Base-by-base conservation (phyloP, 1,140 invertebrate species). In the Gryllus bimaculatus region DNA sequence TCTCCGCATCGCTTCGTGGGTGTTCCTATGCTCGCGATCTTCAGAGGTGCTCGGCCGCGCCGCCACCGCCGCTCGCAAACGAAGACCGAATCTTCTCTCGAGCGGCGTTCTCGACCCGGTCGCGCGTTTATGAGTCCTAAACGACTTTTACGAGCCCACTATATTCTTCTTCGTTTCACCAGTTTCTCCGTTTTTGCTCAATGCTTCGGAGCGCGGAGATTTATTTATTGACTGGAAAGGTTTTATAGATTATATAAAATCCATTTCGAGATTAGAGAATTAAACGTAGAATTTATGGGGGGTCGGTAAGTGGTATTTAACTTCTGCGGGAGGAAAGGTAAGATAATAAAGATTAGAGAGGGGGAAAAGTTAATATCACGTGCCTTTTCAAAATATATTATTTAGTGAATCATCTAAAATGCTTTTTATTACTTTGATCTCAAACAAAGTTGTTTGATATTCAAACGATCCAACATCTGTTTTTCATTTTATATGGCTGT, bases 221-320 rank as follows among this genome's bases (percentile, higher is more conserved):
- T 66, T 66, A 66, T 66, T 66, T 66, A 66, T 66, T 66, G 54
- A 18, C 18, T 66, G 54, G 10, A 18, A 18, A 10, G 10, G 54
- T 66, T 66, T 66, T 66, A 66, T 66, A 66, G 54, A 66, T 66
- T 66, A 66, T 66, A 66, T 66, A 66, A 66, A 66, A 66, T 66
- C 10, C 54, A 66, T 66, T 66, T 66, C 54, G 54, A 66, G 18
- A 66, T 66, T 66, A 66, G 2, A 39, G 54, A 66, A 66, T 66
- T 66, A 66, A 66, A 66, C 10, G 26, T 39, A 39, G 5, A 39
- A 39, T 39, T 39, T 39, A 39, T 39, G 26, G 26, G 5, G 26
- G 26, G 26, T 39, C 26, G 26, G 26, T 39, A 39, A 39, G 26
- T 39, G 26, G 26, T 39, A 39, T 39, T 39, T 39, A 39, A 39